Conservation (phyloP, 1,140 invertebrate genomes). For the Steinernema khuongi region DNA sequence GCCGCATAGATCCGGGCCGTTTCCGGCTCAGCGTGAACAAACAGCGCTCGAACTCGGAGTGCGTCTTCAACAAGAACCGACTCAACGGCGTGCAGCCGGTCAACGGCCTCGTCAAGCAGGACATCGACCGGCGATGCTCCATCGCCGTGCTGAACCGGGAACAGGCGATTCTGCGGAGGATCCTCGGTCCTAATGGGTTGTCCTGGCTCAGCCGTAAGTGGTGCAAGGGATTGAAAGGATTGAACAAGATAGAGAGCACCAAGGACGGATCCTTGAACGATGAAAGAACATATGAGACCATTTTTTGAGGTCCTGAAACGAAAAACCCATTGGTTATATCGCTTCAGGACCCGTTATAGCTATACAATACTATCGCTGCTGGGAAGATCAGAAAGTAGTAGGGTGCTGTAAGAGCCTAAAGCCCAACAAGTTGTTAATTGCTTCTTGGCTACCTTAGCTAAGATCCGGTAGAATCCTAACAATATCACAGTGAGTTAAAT, state of each 20-base stretch:
- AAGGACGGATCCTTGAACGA: too few relatives aligned
- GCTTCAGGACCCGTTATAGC: too few relatives aligned
- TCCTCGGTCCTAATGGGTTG: slow-evolving; percentile 47
- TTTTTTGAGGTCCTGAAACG: too few relatives aligned
- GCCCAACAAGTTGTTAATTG: too few relatives aligned
- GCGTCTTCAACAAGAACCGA: slow-evolving; percentile 25
- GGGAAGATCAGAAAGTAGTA: too few relatives aligned
- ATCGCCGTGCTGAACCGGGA: slow-evolving; percentile 42
- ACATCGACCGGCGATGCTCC: slow-evolving; percentile 31
- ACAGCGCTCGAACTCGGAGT: slow-evolving; percentile 35
- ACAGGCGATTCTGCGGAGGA: slow-evolving; percentile 46
- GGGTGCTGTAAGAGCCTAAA: too few relatives aligned
- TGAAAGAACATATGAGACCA: too few relatives aligned
- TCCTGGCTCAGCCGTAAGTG: slow-evolving; percentile 30
- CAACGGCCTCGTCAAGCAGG: neutral
- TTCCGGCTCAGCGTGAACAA: slow-evolving; percentile 22
- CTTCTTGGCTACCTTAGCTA: too few relatives aligned
- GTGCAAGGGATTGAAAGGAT: slow-evolving; percentile 23
- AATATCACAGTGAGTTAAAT: too few relatives aligned
- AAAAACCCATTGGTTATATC: slow-evolving; percentile 17
- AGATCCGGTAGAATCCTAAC: too few relatives aligned
- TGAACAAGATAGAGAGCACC: neutral
- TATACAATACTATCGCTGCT: too few relatives aligned
- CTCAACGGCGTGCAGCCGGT: neutral
- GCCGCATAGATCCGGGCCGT: slow-evolving; percentile 24